These are phyloP conservation scores for Pseudomyrmex dendroicus DNA, from an alignment of 1,140 invertebrate genomes.

Conservation along the genomic window DNA sequence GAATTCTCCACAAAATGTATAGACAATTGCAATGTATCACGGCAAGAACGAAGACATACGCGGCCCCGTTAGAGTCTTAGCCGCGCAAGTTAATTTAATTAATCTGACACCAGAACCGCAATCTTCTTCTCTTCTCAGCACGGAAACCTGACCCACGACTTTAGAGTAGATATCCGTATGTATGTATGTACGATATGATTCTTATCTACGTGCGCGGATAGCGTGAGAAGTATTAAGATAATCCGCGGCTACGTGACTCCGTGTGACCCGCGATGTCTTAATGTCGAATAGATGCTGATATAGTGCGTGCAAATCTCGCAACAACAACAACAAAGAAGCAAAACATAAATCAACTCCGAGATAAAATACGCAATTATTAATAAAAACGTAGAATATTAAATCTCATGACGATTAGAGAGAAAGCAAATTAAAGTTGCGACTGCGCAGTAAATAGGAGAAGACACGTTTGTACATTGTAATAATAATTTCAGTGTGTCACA, in stretches of 20 bases:
- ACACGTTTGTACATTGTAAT: too few species aligned
- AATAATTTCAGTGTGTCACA: too few species aligned
- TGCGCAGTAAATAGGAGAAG: too few species aligned
- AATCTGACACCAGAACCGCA: slow-evolving; percentile 47
- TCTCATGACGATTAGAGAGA: too few species aligned
- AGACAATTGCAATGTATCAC: slow-evolving; percentile 32
- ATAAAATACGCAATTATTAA: too few species aligned
- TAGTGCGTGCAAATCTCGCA: background rate
- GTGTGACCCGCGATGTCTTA: background rate
- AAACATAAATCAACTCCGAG: background rate
- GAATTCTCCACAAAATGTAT: background rate
- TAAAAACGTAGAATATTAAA: too few species aligned
- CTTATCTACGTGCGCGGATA: background rate
- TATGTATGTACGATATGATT: slow-evolving; percentile 7
- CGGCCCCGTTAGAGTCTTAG: slow-evolving; percentile 33
- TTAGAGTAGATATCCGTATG: slow-evolving; percentile 2
- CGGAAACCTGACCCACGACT: slow-evolving; percentile 32
- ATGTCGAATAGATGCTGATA: background rate
- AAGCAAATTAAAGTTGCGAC: too few species aligned
- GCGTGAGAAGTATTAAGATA: background rate
- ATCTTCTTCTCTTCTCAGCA: slow-evolving; percentile 58
- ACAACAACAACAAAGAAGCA: too few species aligned
- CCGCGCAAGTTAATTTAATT: slow-evolving; percentile 53
- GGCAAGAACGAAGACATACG: slow-evolving; percentile 29
- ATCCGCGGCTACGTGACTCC: background rate